These are phyloP conservation scores for Xestoiulus laeticollis DNA, from an alignment of 2,888 invertebrate species.

Conservation along the genomic window DNA sequence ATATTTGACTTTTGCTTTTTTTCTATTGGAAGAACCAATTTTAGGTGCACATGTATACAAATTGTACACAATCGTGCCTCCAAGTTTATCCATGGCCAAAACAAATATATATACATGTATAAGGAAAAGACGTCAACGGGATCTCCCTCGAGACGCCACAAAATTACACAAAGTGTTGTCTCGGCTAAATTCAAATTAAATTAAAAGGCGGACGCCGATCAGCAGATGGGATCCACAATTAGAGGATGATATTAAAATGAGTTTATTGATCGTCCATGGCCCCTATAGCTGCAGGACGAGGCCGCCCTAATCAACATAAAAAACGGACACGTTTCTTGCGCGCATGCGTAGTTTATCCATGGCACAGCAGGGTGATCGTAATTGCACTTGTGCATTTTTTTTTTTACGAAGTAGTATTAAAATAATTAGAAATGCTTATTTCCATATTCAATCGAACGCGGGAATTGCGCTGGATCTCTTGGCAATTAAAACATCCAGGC, in stretches of 20 bases:
- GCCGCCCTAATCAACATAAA: background rate
- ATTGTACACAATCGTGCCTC: background rate
- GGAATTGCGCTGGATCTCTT: background rate
- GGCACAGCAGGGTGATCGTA: background rate
- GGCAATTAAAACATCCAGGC: background rate
- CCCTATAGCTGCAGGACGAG: background rate
- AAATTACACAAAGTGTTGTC: constrained; percentile 12
- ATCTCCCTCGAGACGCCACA: background rate
- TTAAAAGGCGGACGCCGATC: constrained; percentile 19
- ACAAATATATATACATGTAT: background rate
- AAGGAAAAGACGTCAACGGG: background rate
- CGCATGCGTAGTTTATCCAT: background rate
- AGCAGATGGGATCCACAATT: constrained; percentile 20
- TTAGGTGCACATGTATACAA: too few relatives aligned
- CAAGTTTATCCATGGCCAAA: background rate
- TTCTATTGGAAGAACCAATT: too few relatives aligned
- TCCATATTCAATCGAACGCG: background rate
- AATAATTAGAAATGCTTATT: constrained; percentile 12
- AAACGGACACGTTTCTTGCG: background rate
- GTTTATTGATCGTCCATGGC: background rate
- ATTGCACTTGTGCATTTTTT: background rate
- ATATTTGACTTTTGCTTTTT: too few relatives aligned
- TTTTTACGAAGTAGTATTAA: background rate
- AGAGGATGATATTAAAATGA: background rate
- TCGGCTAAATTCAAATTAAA: background rate